Base-by-base conservation (phyloP, 1,140 invertebrate species). In the Wiebesia pumilae region DNA sequence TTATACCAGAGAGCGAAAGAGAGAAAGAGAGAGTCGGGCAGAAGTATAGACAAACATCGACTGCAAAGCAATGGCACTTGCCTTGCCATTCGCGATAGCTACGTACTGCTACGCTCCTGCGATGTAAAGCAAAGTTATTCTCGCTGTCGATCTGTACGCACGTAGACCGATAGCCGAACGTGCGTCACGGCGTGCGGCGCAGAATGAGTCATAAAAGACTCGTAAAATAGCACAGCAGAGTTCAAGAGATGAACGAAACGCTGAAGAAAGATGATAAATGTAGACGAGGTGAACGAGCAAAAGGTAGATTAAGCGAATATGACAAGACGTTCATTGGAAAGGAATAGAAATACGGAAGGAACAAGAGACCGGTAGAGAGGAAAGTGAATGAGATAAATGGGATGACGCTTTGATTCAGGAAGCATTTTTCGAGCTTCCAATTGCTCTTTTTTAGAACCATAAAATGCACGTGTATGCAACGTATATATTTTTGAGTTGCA, bases 151-250 rank as follows among this genome's bases (percentile, higher is more conserved):
- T 65, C n/a, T 24, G 69, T 16, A 47, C 14, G 47, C 33, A 35
- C 69, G 47, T 83, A 67, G 40, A 81, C 71, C 71, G 24, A 51
- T 69, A 69, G 33, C 78, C 62, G 47, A 78, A 85, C 77, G 38
- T 67, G 43, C 75, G 75, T 24, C 51, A 35, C 12, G 43, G 38
- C 62, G 43, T 43, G 83, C 30, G 35, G 24, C 71, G 62, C 35
- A 51, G 71, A 78, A 54, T 80, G 62, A 87, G 47, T 77, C 87
- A 71, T 87, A 85, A 85, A 84, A 77, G 62, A n/a, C 82, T 87
- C 87, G 81, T 82, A 87, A 81, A 84, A 40, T 58, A 73, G 43
- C 16, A n/a, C 21, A 27, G 38, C 62, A 14, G 24, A n/a, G 6
- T n/a, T 12, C n/a, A 6, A n/a, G 30, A 73, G 81, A 38, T 19